Percentiles rank a stretch among this genome's conserved stretches.
Conservation (phyloP, 2,888 invertebrate genomes). For the Scaptomyza caliginosa region DNA sequence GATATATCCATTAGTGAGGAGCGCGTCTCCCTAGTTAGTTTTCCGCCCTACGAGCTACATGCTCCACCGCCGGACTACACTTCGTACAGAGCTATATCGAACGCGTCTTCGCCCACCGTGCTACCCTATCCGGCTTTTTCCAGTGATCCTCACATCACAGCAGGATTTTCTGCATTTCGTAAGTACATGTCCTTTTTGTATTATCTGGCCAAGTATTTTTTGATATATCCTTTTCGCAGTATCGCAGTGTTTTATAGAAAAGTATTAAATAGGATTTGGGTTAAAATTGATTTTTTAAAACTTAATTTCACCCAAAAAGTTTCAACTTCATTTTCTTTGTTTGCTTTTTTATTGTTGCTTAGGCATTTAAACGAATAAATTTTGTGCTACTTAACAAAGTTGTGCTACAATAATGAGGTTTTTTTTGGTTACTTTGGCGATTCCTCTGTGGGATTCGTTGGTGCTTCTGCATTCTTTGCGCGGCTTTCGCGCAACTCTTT, state of each 20-base stretch:
- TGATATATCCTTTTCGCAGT: no score
- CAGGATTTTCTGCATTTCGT: conserved; percentile 84
- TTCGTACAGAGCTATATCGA: conserved; percentile 29
- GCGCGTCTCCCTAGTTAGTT: conserved; percentile 54
- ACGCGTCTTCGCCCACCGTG: conserved; percentile 38
- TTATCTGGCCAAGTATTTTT: no score
- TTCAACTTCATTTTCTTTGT: not conserved
- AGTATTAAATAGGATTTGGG: no score
- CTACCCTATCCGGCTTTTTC: conserved; percentile 78
- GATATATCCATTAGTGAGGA: conserved; percentile 82
- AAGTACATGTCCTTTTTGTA: no score
- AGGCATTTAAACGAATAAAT: conserved; percentile 1
- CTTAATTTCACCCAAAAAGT: no score
- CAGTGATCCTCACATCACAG: conserved; percentile 80
- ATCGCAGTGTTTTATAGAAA: no score
- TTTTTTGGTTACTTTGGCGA: conserved; percentile 33
- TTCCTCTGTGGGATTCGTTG: conserved; percentile 26
- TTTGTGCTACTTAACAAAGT: conserved; percentile 10
- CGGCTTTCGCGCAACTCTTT: conserved; percentile 26
- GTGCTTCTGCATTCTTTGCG: not conserved
- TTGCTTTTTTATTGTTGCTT: not conserved
- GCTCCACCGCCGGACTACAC: conserved; percentile 51
- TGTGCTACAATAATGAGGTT: conserved; percentile 4
- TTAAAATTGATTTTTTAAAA: not conserved
- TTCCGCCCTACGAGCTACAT: conserved; percentile 61